Percentiles rank a stretch among this genome's conserved stretches.
These are phyloP conservation scores for Anastatus disparis DNA, from an alignment of 1,140 invertebrate genomes.

Conservation along the genomic window DNA sequence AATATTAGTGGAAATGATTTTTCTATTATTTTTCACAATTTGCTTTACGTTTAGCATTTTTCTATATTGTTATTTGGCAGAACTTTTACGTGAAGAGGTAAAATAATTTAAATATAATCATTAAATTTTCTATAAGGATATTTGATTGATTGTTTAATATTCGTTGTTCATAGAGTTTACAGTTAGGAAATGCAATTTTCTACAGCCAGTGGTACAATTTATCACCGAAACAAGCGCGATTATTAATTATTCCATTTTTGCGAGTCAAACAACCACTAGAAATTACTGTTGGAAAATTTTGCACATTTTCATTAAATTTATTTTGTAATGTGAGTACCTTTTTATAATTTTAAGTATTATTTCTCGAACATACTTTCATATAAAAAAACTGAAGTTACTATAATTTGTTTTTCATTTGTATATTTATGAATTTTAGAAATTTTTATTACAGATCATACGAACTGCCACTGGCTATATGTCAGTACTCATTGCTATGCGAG, in stretches of 20 bases:
- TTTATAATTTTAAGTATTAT: too few relatives aligned
- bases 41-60: conserved; percentile 9
- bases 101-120: background rate
- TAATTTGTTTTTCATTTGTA: background rate
- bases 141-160: too few relatives aligned
- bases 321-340: conserved; percentile 40
- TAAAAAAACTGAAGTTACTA: too few relatives aligned
- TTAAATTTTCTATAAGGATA: too few relatives aligned
- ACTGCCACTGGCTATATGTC: conserved; percentile 24
- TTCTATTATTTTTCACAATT: background rate
- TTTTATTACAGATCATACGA: conserved; percentile 28
- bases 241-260: conserved; percentile 46
- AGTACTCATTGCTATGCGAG: conserved; percentile 16
- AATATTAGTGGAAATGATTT: conserved; percentile 15
- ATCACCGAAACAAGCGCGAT: conserved; percentile 29
- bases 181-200: conserved; percentile 46
- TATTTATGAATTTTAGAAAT: conserved; percentile 22
- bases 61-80: conserved; percentile 1
- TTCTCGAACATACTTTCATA: too few relatives aligned
- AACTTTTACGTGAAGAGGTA: conserved; percentile 14
- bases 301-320: conserved; percentile 36
- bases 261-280: conserved; percentile 43
- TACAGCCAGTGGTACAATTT: conserved; percentile 47
- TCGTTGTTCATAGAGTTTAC: conserved; percentile 39
- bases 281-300: conserved; percentile 49